Evolutionary conservation across 64 coral and sea anemone genomes (phyloP).

Genomic region (Montipora sp.): DNA sequence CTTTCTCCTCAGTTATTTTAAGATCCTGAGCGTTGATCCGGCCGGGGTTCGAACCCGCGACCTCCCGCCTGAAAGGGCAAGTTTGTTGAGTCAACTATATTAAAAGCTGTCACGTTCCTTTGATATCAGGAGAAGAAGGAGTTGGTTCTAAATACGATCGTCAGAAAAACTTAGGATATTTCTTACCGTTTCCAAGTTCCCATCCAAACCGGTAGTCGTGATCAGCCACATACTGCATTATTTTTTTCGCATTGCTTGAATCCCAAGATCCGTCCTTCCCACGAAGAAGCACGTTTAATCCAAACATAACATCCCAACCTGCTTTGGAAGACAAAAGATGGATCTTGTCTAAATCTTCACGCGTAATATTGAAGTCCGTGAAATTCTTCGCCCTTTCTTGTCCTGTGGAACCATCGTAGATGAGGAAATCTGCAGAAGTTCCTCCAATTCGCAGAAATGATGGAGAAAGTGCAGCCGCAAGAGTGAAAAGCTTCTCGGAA

Average conservation of each 20-base stretch:
- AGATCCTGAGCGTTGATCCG: too few species aligned
- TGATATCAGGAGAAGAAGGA: too few species aligned
- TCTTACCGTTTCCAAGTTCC: slow-evolving; percentile 92
- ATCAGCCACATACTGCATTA: slow-evolving; percentile 79
- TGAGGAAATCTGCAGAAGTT: slow-evolving; percentile 78
- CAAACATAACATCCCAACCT: slow-evolving; percentile 81
- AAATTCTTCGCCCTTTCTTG: slow-evolving; percentile 18
- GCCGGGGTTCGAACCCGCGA: too few species aligned
- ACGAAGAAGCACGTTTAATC: slow-evolving; percentile 76
- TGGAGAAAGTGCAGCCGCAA: slow-evolving; percentile 73
- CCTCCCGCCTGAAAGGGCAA: too few species aligned
- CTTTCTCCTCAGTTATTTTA: too few species aligned
- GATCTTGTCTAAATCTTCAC: slow-evolving; percentile 83
- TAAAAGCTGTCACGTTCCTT: too few species aligned
- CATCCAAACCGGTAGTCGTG: slow-evolving; percentile 80
- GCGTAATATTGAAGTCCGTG: slow-evolving; percentile 71
- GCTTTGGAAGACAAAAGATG: slow-evolving; percentile 49
- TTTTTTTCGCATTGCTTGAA: slow-evolving; percentile 74
- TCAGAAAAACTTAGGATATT: not conserved
- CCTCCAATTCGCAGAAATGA: slow-evolving; percentile 83
- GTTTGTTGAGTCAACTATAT: too few species aligned
- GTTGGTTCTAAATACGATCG: too few species aligned
- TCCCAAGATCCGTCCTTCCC: slow-evolving; percentile 68
- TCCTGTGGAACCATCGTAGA: slow-evolving; percentile 41
- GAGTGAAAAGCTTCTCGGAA: slow-evolving; percentile 62